These are phyloP conservation scores for Leptodactylus fuscus DNA, from an alignment of 2,113 vertebrate species.

Conservation along the genomic window DNA sequence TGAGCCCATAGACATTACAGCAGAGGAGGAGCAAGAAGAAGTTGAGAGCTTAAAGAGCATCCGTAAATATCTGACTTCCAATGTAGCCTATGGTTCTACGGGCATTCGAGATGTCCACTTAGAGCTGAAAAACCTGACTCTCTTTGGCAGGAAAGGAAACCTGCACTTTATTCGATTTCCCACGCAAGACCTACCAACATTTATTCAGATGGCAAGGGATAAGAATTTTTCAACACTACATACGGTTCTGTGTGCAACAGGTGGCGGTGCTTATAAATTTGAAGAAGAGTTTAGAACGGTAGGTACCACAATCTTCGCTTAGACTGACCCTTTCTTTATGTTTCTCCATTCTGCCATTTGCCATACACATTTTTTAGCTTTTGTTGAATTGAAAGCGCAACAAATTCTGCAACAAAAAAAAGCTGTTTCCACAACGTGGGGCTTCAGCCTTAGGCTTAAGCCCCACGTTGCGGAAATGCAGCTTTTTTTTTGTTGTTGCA, in stretches of 20 bases:
- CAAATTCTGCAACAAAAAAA: too few relatives aligned
- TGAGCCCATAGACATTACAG: slow-evolving; percentile 83
- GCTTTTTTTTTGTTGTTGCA: too few relatives aligned
- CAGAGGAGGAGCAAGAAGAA: slow-evolving; percentile 83
- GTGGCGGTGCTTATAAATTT: slow-evolving; percentile 84
- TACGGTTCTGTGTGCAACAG: slow-evolving; percentile 84
- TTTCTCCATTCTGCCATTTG: background rate
- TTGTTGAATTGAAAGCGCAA: too few relatives aligned
- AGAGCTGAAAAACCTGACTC: slow-evolving; percentile 79
- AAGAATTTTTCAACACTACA: slow-evolving; percentile 85
- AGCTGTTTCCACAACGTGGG: too few relatives aligned
- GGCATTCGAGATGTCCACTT: slow-evolving; percentile 82
- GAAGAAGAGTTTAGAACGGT: slow-evolving; percentile 86
- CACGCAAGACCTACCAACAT: slow-evolving; percentile 83
- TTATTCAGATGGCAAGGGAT: slow-evolving; percentile 84
- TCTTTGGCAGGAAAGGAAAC: slow-evolving; percentile 80
- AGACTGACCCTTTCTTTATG: background rate
- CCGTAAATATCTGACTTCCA: slow-evolving; percentile 82
- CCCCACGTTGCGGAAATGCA: too few relatives aligned
- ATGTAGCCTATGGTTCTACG: slow-evolving; percentile 82
- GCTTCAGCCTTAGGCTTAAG: too few relatives aligned
- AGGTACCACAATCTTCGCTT: too few relatives aligned
- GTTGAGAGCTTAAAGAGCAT: slow-evolving; percentile 86
- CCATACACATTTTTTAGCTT: too few relatives aligned
- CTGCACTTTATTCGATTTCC: slow-evolving; percentile 85